Evolutionary conservation across 2,888 invertebrate species (phyloP).

Genomic region (Merodon equestris): DNA sequence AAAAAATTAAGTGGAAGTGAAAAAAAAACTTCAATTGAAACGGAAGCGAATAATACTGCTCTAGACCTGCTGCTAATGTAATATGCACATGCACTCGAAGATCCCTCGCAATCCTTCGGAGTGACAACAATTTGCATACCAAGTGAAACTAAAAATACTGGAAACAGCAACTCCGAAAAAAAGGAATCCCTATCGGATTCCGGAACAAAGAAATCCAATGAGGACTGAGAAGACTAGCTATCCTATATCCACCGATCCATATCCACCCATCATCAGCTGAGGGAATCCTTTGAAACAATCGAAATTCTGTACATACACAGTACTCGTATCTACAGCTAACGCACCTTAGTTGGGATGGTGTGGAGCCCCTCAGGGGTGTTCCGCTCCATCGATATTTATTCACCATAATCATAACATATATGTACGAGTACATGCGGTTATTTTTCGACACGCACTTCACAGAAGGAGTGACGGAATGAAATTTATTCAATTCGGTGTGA

Average conservation of each 20-base stretch:
- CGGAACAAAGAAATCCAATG: constrained; percentile 37
- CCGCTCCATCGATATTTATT: constrained; percentile 54
- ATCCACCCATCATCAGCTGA: no score
- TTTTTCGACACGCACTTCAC: constrained; percentile 37
- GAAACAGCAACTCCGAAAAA: constrained; percentile 18
- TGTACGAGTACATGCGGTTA: constrained; percentile 60
- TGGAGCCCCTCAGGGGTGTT: constrained; percentile 31
- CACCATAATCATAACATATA: constrained; percentile 59
- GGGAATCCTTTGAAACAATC: constrained; percentile 4
- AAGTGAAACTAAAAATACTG: constrained; percentile 34
- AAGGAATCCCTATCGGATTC: constrained; percentile 15
- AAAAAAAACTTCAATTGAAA: constrained; percentile 40
- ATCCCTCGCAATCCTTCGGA: constrained; percentile 31
- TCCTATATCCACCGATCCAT: no score
- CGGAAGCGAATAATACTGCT: constrained; percentile 32
- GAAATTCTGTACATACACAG: not conserved
- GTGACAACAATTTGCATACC: constrained; percentile 57
- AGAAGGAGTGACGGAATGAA: constrained; percentile 13
- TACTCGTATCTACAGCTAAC: no score
- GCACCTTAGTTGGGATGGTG: constrained; percentile 41
- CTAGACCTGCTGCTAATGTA: constrained; percentile 35
- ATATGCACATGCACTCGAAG: constrained; percentile 34
- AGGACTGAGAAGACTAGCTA: no score
- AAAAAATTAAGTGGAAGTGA: not conserved
- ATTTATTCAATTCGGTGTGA: constrained; percentile 64